Conservation (phyloP, 2,797 vertebrate species). For the Gadopsis bispinosus region DNA sequence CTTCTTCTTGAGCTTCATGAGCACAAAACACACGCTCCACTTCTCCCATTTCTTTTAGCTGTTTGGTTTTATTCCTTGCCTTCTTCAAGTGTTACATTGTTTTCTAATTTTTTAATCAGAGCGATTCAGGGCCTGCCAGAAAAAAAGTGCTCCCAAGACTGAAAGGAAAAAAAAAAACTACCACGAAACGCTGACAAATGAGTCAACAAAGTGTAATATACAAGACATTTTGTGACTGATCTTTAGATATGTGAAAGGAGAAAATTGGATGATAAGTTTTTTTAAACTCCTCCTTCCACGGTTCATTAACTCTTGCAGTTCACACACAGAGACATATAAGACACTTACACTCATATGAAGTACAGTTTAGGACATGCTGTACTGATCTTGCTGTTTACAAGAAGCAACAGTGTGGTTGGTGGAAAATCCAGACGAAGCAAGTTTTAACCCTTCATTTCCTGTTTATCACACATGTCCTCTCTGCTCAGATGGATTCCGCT, state of each 20-base stretch:
- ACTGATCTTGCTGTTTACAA: slow-evolving; percentile 61
- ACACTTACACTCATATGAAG: not conserved
- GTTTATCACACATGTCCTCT: slow-evolving; percentile 68
- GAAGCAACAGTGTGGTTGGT: slow-evolving; percentile 73
- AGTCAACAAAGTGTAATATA: slow-evolving; percentile 48
- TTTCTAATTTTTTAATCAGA: slow-evolving; percentile 54
- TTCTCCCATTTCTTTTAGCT: slow-evolving; percentile 11
- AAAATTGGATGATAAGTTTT: slow-evolving; percentile 47
- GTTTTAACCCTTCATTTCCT: slow-evolving; percentile 83
- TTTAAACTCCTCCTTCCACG: slow-evolving; percentile 23
- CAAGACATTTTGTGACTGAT: slow-evolving; percentile 40
- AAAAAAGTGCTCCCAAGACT: slow-evolving; percentile 29
- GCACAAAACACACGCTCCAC: not conserved
- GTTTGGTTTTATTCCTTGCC: slow-evolving; percentile 17
- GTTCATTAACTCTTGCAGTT: slow-evolving; percentile 44
- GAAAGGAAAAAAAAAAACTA: slow-evolving; percentile 9
- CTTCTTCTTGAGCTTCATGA: not conserved
- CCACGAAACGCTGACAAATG: slow-evolving; percentile 7
- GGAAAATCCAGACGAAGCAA: slow-evolving; percentile 68
- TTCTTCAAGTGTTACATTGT: slow-evolving; percentile 33
- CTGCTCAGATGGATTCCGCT: slow-evolving; percentile 38
- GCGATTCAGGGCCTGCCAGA: slow-evolving; percentile 26
- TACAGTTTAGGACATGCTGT: slow-evolving; percentile 33
- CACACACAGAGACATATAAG: not conserved
- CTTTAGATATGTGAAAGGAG: slow-evolving; percentile 43